A percentile compares a stretch with the other conserved stretches of the same genome.
Conservation (phyloP, 2,888 invertebrate genomes). For the Boloria selene region DNA sequence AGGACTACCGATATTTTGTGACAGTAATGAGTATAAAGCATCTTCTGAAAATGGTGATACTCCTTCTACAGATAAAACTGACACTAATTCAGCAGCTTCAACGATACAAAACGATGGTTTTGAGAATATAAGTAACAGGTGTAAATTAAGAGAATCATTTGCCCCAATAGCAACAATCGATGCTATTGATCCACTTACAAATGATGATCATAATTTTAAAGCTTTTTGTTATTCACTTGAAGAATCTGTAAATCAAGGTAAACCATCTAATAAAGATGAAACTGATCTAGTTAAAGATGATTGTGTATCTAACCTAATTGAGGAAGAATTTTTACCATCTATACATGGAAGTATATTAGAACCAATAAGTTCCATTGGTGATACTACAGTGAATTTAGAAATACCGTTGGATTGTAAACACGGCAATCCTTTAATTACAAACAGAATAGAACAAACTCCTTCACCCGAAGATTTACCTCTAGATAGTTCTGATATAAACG, state of each 20-base stretch:
- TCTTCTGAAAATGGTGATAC: slow-evolving; percentile 79
- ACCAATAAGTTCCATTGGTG: slow-evolving; percentile 78
- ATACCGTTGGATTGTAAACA: slow-evolving; percentile 78
- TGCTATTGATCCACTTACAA: slow-evolving; percentile 51
- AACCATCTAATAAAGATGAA: slow-evolving; percentile 38
- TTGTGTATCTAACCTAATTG: slow-evolving; percentile 62
- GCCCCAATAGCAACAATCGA: slow-evolving; percentile 61
- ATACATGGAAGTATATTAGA: slow-evolving; percentile 83
- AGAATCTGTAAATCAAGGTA: slow-evolving; percentile 31
- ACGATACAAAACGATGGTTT: slow-evolving; percentile 77
- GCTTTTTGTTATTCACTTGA: slow-evolving; percentile 34
- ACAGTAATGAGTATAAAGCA: slow-evolving; percentile 68
- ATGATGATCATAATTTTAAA: slow-evolving; percentile 48
- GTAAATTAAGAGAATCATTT: slow-evolving; percentile 48
- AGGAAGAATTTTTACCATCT: slow-evolving; percentile 85
- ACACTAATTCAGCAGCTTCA: slow-evolving; percentile 77
- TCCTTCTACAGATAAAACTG: slow-evolving; percentile 82
- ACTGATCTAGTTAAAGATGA: slow-evolving; percentile 51
- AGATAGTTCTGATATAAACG: slow-evolving; percentile 86
- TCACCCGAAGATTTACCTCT: slow-evolving; percentile 93
- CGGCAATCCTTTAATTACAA: slow-evolving; percentile 62
- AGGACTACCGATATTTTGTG: slow-evolving; percentile 80
- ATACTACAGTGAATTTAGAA: slow-evolving; percentile 80
- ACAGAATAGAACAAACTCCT: slow-evolving; percentile 89
- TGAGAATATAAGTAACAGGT: slow-evolving; percentile 54